Base-by-base conservation (phyloP, 2,888 invertebrate genomes). In the Horisme vitalbata region DNA sequence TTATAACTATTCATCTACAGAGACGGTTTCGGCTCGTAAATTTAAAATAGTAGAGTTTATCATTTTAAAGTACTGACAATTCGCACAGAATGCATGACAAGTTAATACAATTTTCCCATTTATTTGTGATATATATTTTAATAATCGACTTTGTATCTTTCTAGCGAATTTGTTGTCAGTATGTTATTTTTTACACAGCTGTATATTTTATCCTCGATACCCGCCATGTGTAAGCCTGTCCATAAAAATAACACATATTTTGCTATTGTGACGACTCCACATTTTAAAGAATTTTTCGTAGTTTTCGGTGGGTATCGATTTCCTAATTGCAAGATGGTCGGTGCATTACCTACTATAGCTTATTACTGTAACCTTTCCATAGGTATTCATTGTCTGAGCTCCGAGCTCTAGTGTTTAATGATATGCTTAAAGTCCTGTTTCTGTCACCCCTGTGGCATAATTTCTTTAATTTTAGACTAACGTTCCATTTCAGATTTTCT, bases 1-100 rank as follows among this genome's bases (percentile, higher is more conserved):
- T 77, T 12, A n/a, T 37, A 58, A 34, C 28, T 63, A 71, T 70
- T 67, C 71, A 79, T 71, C 68, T 72, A 67, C 71, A 67, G 73
- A 78, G 75, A 77, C 79, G 79, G 77, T 79, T 79, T 81, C 67
- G 71, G 81, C 81, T 79, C 66, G 69, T 79, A 77, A n/a, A 72
- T 69, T 72, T 71, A 73, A 69, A 20, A 39, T 12, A 11, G 35
- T 66, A 68, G 59, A 65, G 59, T 53, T 18, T 18, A 18, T 18
- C 6, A 18, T 18, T 5, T 65, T 58, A 61, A 55, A 71, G 68
- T 74, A 74, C 73, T 73, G 77, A 74, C 71, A 67, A 74, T 67
- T 38, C 61, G 63, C 68, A 67, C 65, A 55, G 59, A 67, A 6
- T 73, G 71, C 82, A 79, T 84, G 78, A 82, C 80, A 82, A 75